These are phyloP conservation scores for Thripadectes ignobilis DNA, from an alignment of 2,797 vertebrate genomes.

Conservation along the genomic window DNA sequence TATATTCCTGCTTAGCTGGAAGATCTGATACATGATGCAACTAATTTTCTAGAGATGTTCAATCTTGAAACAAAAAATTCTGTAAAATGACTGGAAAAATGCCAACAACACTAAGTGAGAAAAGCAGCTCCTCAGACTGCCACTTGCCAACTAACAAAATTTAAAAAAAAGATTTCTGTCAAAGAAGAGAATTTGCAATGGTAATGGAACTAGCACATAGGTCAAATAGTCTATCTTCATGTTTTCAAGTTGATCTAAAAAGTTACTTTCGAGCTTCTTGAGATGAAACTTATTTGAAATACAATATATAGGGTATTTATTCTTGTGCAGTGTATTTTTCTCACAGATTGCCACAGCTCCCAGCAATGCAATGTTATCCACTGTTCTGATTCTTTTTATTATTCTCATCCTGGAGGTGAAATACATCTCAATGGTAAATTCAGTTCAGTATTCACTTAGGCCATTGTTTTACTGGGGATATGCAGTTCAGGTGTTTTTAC, in stretches of 20 bases:
- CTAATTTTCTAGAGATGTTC: background rate
- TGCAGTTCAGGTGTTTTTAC: background rate
- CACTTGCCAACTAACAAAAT: background rate
- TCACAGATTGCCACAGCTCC: background rate
- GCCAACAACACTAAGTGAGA: background rate
- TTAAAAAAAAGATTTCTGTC: background rate
- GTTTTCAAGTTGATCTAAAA: background rate
- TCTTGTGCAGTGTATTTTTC: background rate
- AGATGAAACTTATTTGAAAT: background rate
- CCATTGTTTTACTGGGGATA: background rate
- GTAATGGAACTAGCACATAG: background rate
- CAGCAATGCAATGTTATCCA: background rate
- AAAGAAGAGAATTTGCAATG: background rate
- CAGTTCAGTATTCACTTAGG: background rate
- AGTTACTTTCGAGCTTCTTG: background rate
- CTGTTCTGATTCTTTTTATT: background rate
- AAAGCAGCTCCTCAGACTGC: background rate
- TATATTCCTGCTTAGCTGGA: background rate
- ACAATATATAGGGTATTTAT: background rate
- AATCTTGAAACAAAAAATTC: background rate
- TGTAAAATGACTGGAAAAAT: background rate
- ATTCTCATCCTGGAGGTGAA: background rate
- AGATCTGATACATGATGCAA: background rate
- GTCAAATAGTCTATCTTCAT: background rate
- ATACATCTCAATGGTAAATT: background rate